Base-by-base conservation (phyloP, 1,140 invertebrate genomes). In the Venturia canescens region DNA sequence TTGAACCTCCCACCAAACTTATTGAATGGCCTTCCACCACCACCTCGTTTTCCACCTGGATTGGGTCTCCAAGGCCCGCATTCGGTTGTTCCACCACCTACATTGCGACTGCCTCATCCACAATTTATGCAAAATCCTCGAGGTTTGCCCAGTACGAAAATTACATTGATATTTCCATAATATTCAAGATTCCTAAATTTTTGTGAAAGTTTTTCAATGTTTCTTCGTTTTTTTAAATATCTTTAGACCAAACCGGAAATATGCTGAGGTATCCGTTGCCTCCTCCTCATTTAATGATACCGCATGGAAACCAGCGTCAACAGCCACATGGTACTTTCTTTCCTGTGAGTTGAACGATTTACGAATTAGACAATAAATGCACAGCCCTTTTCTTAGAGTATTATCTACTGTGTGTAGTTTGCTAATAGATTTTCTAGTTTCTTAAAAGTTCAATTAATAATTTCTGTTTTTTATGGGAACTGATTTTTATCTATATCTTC, bases 171-270 rank as follows among this genome's bases (percentile, higher is more conserved):
- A 38, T 53, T 75, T 44, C 38, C 3, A 34, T 4, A 34, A 34
- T 4, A 34, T 34, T 34, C 34, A 9, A 34, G 34, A 9, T 57
- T 38, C 5, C 34, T 78, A 74, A 21, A 34, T 72, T 71, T 21
- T 18, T 63, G 48, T 21, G 27, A 48, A 7, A 82, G 77, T 29
- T 79, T 48, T 77, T 82, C 71, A 31, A 31, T 82, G 31, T 80
- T 53, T 18, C 6, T 9, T 60, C 38, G 44, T 27, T 50, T 31
- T 70, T 21, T 60, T 79, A n/a, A n/a, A n/a, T n/a, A n/a, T 26
- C n/a, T n/a, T 18, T 21, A 89, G 90, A 91, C 88, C 89, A 89
- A 89, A 71, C 87, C 85, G 93, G 94, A 78, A 92, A 92, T 57
- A 91, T 91, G 79, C 74, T 92, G 16, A 87, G 90, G 83, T 91